Conservation (phyloP, 2,113 vertebrate species). For the Nycticryphes semicollaris region DNA sequence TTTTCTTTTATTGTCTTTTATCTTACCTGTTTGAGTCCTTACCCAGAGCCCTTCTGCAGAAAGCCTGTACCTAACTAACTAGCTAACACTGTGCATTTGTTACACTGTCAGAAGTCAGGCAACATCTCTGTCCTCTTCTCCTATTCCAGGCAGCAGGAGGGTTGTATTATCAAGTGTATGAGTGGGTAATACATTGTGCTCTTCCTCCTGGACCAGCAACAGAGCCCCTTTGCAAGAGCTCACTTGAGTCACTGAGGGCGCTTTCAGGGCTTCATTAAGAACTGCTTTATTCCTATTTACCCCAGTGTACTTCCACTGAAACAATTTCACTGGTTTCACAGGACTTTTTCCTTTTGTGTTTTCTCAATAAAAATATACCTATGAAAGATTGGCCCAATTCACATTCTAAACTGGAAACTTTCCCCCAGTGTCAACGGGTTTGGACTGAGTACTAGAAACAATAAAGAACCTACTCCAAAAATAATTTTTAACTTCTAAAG, state of each 20-base stretch:
- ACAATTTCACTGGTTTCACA: neutral
- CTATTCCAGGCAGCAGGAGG: neutral
- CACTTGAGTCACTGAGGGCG: neutral
- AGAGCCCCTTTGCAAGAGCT: neutral
- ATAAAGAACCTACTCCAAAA: neutral
- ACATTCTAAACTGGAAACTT: neutral
- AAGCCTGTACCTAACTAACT: neutral
- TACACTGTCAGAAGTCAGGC: neutral
- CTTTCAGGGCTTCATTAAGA: neutral
- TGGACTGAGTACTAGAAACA: neutral
- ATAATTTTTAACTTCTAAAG: neutral
- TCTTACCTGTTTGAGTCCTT: neutral
- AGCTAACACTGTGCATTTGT: neutral
- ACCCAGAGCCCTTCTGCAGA: neutral
- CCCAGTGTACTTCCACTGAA: neutral
- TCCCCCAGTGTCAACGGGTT: neutral
- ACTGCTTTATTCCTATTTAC: neutral
- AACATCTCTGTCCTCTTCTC: neutral
- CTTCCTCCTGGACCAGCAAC: neutral
- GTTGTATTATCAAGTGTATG: neutral
- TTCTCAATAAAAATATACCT: neutral
- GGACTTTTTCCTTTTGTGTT: neutral
- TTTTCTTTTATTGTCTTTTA: conserved; percentile 21
- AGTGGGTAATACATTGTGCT: neutral
- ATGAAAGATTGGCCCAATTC: neutral